A percentile compares a stretch with the other conserved stretches of the same genome.
Evolutionary conservation across 30 jellyfish, hydroid and myxozoan genomes (phyloP).

Genomic region (Aurelia aurita): DNA sequence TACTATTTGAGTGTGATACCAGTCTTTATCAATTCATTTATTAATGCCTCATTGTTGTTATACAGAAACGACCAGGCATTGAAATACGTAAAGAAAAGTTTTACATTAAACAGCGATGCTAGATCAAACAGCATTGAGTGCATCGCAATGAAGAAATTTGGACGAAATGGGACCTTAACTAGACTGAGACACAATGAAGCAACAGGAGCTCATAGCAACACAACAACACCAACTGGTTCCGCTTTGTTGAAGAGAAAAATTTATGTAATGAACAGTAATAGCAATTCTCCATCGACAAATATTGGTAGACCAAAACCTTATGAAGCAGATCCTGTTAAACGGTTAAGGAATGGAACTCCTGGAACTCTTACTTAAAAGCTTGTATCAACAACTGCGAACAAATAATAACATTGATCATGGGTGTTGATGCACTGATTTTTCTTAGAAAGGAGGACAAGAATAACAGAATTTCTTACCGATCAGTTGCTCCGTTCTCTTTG

Average conservation of each 20-base stretch:
- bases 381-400: too few relatives aligned
- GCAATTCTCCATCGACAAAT: not conserved
- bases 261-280: not conserved
- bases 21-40: conserved; percentile 11
- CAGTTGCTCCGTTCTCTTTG: too few relatives aligned
- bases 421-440: too few relatives aligned
- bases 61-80: conserved; percentile 43
- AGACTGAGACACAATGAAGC: not conserved
- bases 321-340: too few relatives aligned
- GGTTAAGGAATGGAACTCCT: too few relatives aligned
- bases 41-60: conserved; percentile 20
- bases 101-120: not conserved
- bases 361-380: too few relatives aligned
- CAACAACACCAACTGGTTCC: not conserved
- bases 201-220: not conserved
- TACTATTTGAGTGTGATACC: conserved; percentile 26
- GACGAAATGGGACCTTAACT: not conserved
- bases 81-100: not conserved
- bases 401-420: too few relatives aligned
- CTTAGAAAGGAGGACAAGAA: too few relatives aligned
- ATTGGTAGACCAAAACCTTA: too few relatives aligned
- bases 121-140: not conserved
- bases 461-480: too few relatives aligned
- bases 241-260: not conserved
- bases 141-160: conserved; percentile 1